Percentiles rank a stretch among this genome's conserved stretches.
These are phyloP conservation scores for Smithornis capensis DNA, from an alignment of 2,113 vertebrate genomes.

Conservation along the genomic window DNA sequence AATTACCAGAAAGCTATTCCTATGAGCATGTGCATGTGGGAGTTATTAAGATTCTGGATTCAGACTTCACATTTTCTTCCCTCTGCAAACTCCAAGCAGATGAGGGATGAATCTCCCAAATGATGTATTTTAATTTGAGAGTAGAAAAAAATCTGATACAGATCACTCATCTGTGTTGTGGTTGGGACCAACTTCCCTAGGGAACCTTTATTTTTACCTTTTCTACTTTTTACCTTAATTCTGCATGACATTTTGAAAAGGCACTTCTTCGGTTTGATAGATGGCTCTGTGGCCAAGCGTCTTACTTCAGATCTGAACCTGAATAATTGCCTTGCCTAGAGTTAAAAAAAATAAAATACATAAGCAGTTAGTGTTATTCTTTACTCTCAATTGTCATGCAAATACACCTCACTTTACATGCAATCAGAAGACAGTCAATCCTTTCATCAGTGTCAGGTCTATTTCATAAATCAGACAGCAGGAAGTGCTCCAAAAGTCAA, in stretches of 20 bases:
- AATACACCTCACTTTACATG: not conserved
- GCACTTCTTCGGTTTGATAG: not conserved
- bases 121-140: not conserved
- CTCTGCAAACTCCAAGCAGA: not conserved
- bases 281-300: not conserved
- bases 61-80: not conserved
- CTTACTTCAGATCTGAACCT: not conserved
- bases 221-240: not conserved
- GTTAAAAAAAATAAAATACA: not conserved
- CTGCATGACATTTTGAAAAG: not conserved
- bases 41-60: not conserved
- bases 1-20: not conserved
- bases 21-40: not conserved
- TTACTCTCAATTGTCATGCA: not conserved
- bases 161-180: not conserved
- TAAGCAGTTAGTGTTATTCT: not conserved
- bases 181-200: not conserved
- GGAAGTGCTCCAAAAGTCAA: constrained; percentile 17
- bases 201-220: not conserved
- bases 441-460: not conserved
- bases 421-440: not conserved
- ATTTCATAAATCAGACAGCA: constrained; percentile 33
- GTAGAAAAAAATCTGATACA: not conserved
- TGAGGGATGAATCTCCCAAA: not conserved
- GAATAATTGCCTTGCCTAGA: not conserved